phyloP scores from a whole-genome alignment of 37 sponge, comb jelly and placozoan genomes.

The Beroe forskalii region DNA sequence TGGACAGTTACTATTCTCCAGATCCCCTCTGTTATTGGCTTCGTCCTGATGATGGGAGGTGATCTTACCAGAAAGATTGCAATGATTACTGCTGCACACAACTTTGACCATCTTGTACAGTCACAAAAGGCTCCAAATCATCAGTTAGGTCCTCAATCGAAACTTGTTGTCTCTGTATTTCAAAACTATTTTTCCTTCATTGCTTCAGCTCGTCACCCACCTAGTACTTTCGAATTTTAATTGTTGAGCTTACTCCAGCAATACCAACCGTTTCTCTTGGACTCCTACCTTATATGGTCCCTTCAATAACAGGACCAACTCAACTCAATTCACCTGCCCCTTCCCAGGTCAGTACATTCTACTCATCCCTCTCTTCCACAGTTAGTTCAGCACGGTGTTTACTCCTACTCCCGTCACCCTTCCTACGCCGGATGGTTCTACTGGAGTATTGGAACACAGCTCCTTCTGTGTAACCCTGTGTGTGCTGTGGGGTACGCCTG shows the following conservation, averaged over 20 bases:
- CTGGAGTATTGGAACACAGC: conserved; percentile 95
- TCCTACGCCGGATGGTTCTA: conserved; percentile 96
- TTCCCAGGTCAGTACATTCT: too few species aligned
- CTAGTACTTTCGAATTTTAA: too few species aligned
- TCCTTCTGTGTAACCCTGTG: conserved; percentile 87
- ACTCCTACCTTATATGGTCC: too few species aligned
- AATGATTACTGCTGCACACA: conserved; percentile 85
- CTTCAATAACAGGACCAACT: too few species aligned
- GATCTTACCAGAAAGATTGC: conserved; percentile 83
- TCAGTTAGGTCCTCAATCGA: conserved; percentile 26
- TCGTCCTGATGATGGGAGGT: conserved; percentile 71
- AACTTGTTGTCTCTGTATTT: neutral
- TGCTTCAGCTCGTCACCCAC: too few species aligned
- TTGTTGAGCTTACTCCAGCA: too few species aligned
- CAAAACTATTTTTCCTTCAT: too few species aligned
- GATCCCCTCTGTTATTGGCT: conserved; percentile 67
- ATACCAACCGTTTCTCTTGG: too few species aligned
- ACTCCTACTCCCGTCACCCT: conserved; percentile 83
- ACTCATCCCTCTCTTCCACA: too few species aligned
- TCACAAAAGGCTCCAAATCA: conserved; percentile 72
- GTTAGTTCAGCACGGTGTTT: conserved; percentile 84
- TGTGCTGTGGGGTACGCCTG: conserved; percentile 75
- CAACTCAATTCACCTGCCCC: too few species aligned
- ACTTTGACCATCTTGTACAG: conserved; percentile 86
- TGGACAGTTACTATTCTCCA: too few species aligned